Evolutionary conservation across 1,140 invertebrate genomes (phyloP).

Genomic region (Drosophila watanabei): DNA sequence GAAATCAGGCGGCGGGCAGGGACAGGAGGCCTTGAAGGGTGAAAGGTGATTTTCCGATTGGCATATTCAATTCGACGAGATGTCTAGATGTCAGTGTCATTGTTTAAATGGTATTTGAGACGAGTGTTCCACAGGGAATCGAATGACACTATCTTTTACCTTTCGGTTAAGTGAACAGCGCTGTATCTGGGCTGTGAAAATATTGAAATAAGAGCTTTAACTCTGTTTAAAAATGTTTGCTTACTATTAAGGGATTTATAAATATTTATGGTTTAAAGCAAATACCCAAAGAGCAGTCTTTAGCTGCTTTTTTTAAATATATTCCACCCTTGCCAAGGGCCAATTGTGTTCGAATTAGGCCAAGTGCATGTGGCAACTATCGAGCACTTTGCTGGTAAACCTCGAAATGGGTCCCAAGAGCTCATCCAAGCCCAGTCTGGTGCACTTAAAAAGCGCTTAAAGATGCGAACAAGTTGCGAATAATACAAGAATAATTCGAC

Average conservation of each 20-base stretch:
- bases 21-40: not conserved
- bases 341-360: conserved; percentile 17
- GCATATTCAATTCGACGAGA: conserved; percentile 42
- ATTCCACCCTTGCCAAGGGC: not conserved
- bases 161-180: not conserved
- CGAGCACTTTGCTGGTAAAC: conserved; percentile 3
- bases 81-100: conserved; percentile 26
- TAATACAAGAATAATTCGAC: conserved; percentile 22
- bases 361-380: conserved; percentile 6
- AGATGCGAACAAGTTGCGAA: conserved; percentile 24
- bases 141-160: not conserved
- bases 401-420: conserved; percentile 17
- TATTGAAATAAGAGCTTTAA: not conserved
- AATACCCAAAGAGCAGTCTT: no score
- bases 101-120: conserved; percentile 13
- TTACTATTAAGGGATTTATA: not conserved
- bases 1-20: conserved; percentile 14
- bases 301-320: not conserved
- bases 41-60: conserved; percentile 30
- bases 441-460: conserved; percentile 52
- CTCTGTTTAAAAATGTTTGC: not conserved
- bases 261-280: not conserved
- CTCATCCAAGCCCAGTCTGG: conserved; percentile 11
- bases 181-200: not conserved
- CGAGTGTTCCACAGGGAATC: not conserved